Percentiles rank a stretch among this genome's conserved stretches.
Conservation (phyloP, 1,140 invertebrate genomes). For the Cydia amplana region DNA sequence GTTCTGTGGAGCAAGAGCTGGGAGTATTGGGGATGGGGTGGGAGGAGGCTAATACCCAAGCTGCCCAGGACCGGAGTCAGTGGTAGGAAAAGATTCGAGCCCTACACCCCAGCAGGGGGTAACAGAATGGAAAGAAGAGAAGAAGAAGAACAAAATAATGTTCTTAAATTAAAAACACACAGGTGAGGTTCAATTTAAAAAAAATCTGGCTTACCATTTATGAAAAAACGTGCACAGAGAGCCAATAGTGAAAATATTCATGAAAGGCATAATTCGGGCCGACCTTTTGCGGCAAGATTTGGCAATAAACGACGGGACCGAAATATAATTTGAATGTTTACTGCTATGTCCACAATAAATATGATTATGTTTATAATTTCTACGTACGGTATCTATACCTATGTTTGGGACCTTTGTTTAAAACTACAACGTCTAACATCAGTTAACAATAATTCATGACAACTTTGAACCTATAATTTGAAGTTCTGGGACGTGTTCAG, state of each 20-base stretch:
- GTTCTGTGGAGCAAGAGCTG: too few species aligned
- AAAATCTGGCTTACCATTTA: conserved; percentile 44
- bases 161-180: background rate
- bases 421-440: conserved; percentile 4
- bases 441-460: background rate
- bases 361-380: conserved; percentile 14
- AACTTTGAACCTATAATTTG: background rate
- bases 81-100: too few species aligned
- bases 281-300: conserved; percentile 48
- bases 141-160: conserved; percentile 10
- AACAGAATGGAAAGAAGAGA: too few species aligned
- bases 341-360: conserved; percentile 9
- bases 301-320: conserved; percentile 41
- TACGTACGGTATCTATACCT: conserved; percentile 1
- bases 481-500: background rate
- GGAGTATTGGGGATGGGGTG: too few species aligned
- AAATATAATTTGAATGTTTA: conserved; percentile 42
- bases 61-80: too few species aligned
- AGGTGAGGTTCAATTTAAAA: conserved; percentile 34
- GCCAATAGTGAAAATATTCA: conserved; percentile 44
- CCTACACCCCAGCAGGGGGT: too few species aligned
- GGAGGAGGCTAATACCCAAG: too few species aligned
- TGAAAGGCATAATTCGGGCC: conserved; percentile 41
- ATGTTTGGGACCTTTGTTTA: conserved; percentile 1
- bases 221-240: conserved; percentile 41